Evolutionary conservation across 1,140 invertebrate species (phyloP).

Genomic region (Drosophila asahinai): DNA sequence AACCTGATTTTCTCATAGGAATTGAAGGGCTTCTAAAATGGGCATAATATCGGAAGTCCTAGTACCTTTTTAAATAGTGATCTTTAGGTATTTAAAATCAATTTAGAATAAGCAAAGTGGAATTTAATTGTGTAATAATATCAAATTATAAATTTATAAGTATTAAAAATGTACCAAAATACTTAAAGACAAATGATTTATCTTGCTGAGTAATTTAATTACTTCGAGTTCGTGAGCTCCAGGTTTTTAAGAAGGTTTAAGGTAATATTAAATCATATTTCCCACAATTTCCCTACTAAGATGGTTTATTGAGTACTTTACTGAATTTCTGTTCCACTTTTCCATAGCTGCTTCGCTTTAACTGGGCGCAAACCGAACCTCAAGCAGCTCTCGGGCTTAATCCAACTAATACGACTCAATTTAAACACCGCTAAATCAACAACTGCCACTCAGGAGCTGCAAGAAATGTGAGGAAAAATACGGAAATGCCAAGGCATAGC

Average conservation of each 20-base stretch:
- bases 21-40: background rate
- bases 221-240: rapidly evolving
- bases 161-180: background rate
- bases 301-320: background rate
- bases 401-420: slow-evolving; percentile 81
- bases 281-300: background rate
- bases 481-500: slow-evolving; percentile 13
- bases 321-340: background rate
- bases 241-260: background rate
- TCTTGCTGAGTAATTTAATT: too few species aligned
- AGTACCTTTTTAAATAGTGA: background rate
- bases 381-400: slow-evolving; percentile 66
- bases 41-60: too few species aligned
- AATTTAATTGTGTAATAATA: background rate
- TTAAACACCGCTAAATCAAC: slow-evolving; percentile 85
- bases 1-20: slow-evolving; percentile 23
- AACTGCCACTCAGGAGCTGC: slow-evolving; percentile 72
- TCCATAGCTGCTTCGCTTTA: background rate
- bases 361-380: slow-evolving; percentile 27
- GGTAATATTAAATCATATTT: background rate
- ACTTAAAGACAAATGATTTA: background rate
- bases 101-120: background rate
- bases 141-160: background rate
- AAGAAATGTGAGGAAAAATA: slow-evolving; percentile 10
- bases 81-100: background rate